Percentiles rank a stretch among this genome's conserved stretches.
Conservation (phyloP, 2,797 vertebrate species). For the Poecilia wingei region DNA sequence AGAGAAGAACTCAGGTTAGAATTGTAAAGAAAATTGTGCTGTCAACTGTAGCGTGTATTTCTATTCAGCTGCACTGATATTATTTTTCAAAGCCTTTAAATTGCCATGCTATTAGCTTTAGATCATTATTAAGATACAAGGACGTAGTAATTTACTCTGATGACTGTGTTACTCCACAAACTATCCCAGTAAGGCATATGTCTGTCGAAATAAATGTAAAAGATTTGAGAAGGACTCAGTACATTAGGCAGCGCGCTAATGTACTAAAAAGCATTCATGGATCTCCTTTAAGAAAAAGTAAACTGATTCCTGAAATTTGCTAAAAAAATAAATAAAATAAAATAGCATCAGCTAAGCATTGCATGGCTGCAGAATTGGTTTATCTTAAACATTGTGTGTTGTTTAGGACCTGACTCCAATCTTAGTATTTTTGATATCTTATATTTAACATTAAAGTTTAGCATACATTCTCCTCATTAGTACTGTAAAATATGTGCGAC, state of each 20-base stretch:
- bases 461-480: neutral
- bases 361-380: neutral
- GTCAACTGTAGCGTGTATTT: neutral
- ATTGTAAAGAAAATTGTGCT: neutral
- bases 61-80: neutral
- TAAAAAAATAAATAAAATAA: neutral
- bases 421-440: neutral
- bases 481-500: neutral
- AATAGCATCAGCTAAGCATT: neutral
- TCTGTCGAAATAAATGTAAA: neutral
- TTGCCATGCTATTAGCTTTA: neutral
- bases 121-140: neutral
- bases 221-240: neutral
- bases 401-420: neutral
- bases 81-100: neutral
- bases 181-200: neutral
- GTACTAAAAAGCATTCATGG: neutral
- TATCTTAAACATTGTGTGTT: neutral
- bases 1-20: slow-evolving; percentile 91
- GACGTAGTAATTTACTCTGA: neutral
- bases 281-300: neutral
- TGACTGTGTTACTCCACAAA: neutral
- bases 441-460: neutral
- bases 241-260: neutral
- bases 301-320: neutral